Evolutionary conservation across 2,113 vertebrate genomes (phyloP), one percentile per base, ranked within the genome.

Genomic region (Anser brachyrhynchus): DNA sequence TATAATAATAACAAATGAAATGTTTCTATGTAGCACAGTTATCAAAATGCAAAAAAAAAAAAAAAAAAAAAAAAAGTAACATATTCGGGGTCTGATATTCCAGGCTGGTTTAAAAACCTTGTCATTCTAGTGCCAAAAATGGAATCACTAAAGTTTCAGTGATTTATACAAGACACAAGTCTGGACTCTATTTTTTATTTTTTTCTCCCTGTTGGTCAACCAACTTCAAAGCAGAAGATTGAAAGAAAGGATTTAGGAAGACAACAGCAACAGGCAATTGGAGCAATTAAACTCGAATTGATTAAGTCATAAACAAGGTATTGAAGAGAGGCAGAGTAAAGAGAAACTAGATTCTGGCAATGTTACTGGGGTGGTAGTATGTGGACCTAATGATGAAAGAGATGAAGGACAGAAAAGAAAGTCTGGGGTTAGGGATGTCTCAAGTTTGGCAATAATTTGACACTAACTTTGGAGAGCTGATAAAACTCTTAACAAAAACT

Each of bases 261-360:
- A 75, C 11, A 46, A 86, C 28, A 39, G 67, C 33, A 91, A 43
- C 13, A 69, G 43, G 31, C 39, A 69, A 9, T 18, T 59, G 46
- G 37, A 86, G 31, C 86, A 15, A 61, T 29, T 23, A 94, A 51
- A 87, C 55, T 21, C 33, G 89, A 93, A 71, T 2, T 69, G 61
- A 95, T 84, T 84, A 92, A 82, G 44, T 13, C 28, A 85, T 83
- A 15, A 92, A 57, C 7, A 83, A 33, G 12, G 41, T 74, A 90
- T 70, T 94, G 66, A 44, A 95, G 69, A 91, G 41, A 84, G 26
- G 16, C 15, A 84, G 44, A 85, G 29, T 25, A 94, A 94, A 74
- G 58, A 65, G 8, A 85, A 95, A 26, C 25, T 31, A 89, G n/a
- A 39, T 77, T 90, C 66, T 93, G 69, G 35, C 11, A 84, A 33